Base-by-base conservation (phyloP, 2,797 vertebrate genomes). In the Siniperca obscura region DNA sequence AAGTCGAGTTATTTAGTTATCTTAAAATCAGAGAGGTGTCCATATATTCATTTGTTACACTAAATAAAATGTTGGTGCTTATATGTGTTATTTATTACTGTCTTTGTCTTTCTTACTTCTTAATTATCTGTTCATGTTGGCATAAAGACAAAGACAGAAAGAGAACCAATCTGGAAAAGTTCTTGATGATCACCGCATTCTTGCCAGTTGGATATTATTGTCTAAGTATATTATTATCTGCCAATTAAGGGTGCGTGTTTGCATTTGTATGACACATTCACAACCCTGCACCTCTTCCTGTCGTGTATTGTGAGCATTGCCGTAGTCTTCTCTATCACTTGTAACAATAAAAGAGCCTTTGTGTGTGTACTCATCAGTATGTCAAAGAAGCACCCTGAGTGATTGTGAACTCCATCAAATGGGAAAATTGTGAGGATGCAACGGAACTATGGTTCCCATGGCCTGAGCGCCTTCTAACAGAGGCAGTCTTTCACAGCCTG, bases 401-500 rank as follows among this genome's bases (percentile, higher is more conserved):
- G 86, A 91, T 90, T 90, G 90, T 93, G 91, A 92, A 90, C 91
- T 92, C 89, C 87, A 90, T 92, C 88, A 93, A 93, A 93, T 91
- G 90, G 86, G 90, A 89, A 91, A 92, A 93, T 90, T 87, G 90
- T 86, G 86, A 86, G 81, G 83, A 91, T 91, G 86, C 85, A 86
- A 87, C 84, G 86, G 91, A 92, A 87, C 90, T 81, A 88, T 85
- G 89, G 91, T 94, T 94, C 92, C 92, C 94, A 94, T 93, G 94
- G 93, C 80, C 90, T 74, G 81, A 80, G 78, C 72, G 36, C 87
- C 70, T 89, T 87, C 82, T 76, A 84, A 94, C 92, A 91, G 90
- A 91, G 84, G 86, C 90, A 73, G 87, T 91, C 89, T 85, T 86
- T 91, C 82, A 38, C 90, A 64, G 91, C 78, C 86, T 95, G 90